Percentiles rank a stretch among this genome's conserved stretches.
phyloP scores from a whole-genome alignment of 2,888 invertebrate genomes.

The Caenorhabditis parvicauda region DNA sequence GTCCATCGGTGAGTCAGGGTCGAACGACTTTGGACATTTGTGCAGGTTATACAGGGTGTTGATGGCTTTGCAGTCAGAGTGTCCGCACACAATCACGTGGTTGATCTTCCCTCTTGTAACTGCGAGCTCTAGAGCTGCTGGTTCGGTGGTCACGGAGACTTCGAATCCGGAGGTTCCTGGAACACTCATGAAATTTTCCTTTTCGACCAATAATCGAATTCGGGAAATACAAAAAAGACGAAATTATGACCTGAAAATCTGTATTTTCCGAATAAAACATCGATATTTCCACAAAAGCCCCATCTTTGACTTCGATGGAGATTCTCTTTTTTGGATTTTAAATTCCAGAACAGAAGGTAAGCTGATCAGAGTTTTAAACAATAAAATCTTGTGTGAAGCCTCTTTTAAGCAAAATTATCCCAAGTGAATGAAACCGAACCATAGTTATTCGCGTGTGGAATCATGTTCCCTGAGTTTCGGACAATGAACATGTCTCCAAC shows the following conservation, averaged over 20 bases:
- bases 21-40: slow-evolving; percentile 67
- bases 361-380: background rate
- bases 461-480: slow-evolving; percentile 90
- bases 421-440: slow-evolving; percentile 57
- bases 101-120: slow-evolving; percentile 86
- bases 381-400: background rate
- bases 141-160: slow-evolving; percentile 82
- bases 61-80: slow-evolving; percentile 97
- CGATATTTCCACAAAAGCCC: no score
- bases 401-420: background rate
- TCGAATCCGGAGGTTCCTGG: slow-evolving; percentile 57
- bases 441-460: slow-evolving; percentile 87
- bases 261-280: no score
- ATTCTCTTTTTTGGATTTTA: no score
- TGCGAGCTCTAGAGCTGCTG: slow-evolving; percentile 89
- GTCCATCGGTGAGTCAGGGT: slow-evolving; percentile 75
- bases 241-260: no score
- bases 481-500: slow-evolving; percentile 98
- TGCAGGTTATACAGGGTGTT: slow-evolving; percentile 82
- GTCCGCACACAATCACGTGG: slow-evolving; percentile 90
- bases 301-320: no score
- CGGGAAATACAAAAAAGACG: no score
- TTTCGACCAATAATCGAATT: no score
- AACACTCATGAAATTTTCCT: slow-evolving; percentile 4
- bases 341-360: no score